Evolutionary conservation across 2,888 invertebrate species (phyloP), one percentile per base, ranked within the genome.

Genomic region (Acrobeloides nanus): DNA sequence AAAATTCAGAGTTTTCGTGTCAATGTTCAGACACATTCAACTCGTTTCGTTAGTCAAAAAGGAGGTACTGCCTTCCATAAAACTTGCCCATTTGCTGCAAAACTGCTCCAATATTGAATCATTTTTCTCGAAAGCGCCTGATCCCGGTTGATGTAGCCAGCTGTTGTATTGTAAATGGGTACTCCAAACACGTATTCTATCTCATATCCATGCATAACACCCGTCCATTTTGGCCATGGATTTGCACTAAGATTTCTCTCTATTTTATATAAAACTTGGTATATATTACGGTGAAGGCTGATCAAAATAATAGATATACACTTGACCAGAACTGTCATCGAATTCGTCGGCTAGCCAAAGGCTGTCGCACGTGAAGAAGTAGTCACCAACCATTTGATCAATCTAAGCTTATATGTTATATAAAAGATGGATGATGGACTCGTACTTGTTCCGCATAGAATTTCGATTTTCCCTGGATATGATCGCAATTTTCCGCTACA

Each of bases 131-230:
- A 62, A 23, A 70, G 60, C 20, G 48, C 59, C 48, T 46, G 34
- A 34, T 65, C 65, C 17, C 57, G 29, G 5, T 21, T 31, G 3
- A 63, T 62, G 48, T 68, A 68, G 5, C 61, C 66, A 24, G 68
- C 69, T 1, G 69, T 61, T 26, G 57, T 55, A 42, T 72, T 71
- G 53, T 66, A 64, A 12, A 64, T 49, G n/a, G 93, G 92, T 74
- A 89, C 87, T 4, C 95, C 95, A 74, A 95, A 93, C 61, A 93
- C 87, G 78, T 89, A 95, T 76, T 89, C 88, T 74, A 93, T 89
- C 78, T 93, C 93, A 74, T 93, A 92, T 0, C 88, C 95, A 70
- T 95, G 95, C 82, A 95, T 84, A 54, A 93, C 92, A 0, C 95
- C 71, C 5, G 72, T 72, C 71, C 72, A 71, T 27, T 50, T 44